Conservation (phyloP, 1,140 invertebrate species). For the Antheraea pernyi region DNA sequence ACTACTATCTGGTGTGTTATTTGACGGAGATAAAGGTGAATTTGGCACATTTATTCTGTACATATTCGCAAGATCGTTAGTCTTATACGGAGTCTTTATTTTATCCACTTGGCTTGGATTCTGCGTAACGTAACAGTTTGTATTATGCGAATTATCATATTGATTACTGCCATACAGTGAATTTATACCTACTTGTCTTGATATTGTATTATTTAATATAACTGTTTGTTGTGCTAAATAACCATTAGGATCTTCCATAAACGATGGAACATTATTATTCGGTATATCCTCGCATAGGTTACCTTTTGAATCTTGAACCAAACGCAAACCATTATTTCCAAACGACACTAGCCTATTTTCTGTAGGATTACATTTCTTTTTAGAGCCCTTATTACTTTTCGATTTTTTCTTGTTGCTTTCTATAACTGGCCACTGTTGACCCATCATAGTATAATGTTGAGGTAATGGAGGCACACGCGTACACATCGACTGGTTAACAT, state of each 20-base stretch:
- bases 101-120: constrained; percentile 24
- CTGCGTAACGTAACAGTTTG: constrained; percentile 17
- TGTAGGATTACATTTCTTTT: constrained; percentile 77
- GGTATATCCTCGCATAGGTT: constrained; percentile 51
- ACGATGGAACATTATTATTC: constrained; percentile 75
- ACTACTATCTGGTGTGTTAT: constrained; percentile 79
- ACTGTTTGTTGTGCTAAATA: constrained; percentile 93
- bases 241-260: constrained; percentile 93
- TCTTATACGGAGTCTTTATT: constrained; percentile 39
- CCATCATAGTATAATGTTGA: constrained; percentile 82
- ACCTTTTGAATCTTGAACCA: constrained; percentile 54
- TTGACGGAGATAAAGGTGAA: constrained; percentile 63
- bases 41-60: constrained; percentile 62
- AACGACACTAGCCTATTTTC: constrained; percentile 57
- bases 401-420: constrained; percentile 83
- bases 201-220: constrained; percentile 90
- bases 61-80: constrained; percentile 44
- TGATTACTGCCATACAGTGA: constrained; percentile 52
- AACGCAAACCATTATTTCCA: constrained; percentile 58
- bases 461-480: constrained; percentile 87
- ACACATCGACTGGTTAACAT: constrained; percentile 69
- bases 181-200: constrained; percentile 83
- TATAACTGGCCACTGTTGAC: constrained; percentile 77
- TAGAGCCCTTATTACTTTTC: constrained; percentile 79
- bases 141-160: constrained; percentile 41